Base-by-base conservation (phyloP, 2,797 vertebrate species). In the Hemitrygon akajei region DNA sequence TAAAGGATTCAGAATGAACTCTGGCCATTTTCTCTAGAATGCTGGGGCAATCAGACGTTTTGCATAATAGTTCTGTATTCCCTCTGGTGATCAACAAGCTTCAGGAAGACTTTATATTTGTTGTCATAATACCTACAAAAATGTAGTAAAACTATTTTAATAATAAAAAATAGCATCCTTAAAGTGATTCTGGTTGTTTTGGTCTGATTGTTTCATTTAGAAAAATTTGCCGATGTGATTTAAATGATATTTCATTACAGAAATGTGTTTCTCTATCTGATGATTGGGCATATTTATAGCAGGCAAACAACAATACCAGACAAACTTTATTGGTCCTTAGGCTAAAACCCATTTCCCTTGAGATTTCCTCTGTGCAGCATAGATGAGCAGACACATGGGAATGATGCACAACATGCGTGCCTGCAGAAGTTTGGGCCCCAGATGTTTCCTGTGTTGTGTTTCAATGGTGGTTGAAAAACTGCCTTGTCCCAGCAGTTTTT, bases 71-170 rank as follows among this genome's bases (percentile, higher is more conserved):
- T 95, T 86, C 96, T 97, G 95, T 98, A 99, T 94, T 98, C 98
- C 95, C 96, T 97, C 97, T 99, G 98, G 95, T 99, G 98, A 95
- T 97, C 97, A 71, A 97, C 96, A 1, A 99, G 97, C 91, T 96
- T 97, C 96, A 97, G 95, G 96, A 99, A 99, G 10, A 99, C 98
- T 94, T 96, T 79, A 0, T 98, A 98, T 94, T 99, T 99, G 96
- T 97, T 98, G 95, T 98, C 97, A 93, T 99, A 99, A 95, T 98
- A 99, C 94, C 98, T 99, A 95, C 6, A 86, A 91, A 94, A 94
- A 1, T 75, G 27, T 0, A 30, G 30, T 37, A 16, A 66, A 69
- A 37, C 60, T 63, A 89, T 89, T 37, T 89, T 86, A 60, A 63
- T 82, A 60, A 86, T 60, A 60, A n/a, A 60, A 25, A 3, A 86